Evolutionary conservation across 2,888 invertebrate genomes (phyloP).

Genomic region (Monoplex corrugatus): DNA sequence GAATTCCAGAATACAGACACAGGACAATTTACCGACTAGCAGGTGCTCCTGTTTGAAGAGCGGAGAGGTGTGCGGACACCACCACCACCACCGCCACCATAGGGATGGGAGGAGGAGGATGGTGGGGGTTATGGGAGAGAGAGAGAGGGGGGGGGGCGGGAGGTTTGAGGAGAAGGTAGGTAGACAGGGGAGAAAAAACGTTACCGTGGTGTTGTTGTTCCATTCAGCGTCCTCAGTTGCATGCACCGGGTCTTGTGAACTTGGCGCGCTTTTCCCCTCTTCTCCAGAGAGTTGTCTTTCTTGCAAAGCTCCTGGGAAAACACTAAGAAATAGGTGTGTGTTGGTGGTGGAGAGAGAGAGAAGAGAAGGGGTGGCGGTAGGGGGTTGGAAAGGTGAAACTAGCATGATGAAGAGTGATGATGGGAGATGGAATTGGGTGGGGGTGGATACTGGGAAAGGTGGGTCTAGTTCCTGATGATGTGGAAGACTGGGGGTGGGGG

Average conservation of each 20-base stretch:
- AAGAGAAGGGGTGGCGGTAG: neutral
- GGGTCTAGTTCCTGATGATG: neutral
- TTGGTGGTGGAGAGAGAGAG: neutral
- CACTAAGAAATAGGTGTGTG: neutral
- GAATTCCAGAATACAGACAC: neutral
- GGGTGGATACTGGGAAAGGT: neutral
- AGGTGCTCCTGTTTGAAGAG: conserved; percentile 31
- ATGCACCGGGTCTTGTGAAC: neutral
- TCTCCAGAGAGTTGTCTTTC: neutral
- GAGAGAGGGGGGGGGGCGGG: neutral
- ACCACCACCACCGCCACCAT: too few species aligned
- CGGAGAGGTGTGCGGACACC: neutral
- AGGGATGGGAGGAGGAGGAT: neutral
- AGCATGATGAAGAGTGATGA: neutral
- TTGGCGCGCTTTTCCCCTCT: neutral
- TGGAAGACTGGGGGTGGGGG: neutral
- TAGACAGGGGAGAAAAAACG: neutral
- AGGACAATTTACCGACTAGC: conserved; percentile 21
- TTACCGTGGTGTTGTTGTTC: neutral
- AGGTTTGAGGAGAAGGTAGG: neutral
- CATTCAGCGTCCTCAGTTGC: neutral
- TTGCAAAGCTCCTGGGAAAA: neutral
- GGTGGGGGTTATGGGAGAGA: neutral
- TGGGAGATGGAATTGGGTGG: too few species aligned
- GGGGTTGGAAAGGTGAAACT: neutral